Evolutionary conservation across 2,113 vertebrate species (phyloP).

Genomic region (Protomyctophum bolini): DNA sequence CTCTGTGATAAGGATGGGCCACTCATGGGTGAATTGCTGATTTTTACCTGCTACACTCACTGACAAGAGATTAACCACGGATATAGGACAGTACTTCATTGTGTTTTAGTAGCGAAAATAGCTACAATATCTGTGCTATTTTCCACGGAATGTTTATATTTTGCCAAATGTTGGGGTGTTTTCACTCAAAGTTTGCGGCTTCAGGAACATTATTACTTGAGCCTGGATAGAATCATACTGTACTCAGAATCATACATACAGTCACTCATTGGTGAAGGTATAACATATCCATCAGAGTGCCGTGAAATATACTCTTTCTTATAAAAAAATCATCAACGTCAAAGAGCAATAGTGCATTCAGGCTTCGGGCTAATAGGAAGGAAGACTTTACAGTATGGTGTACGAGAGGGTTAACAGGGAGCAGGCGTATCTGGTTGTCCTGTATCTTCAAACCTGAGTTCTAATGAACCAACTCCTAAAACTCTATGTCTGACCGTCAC

Average conservation of each 20-base stretch:
- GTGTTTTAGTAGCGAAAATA: too few relatives aligned
- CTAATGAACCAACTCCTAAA: not conserved
- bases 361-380: not conserved
- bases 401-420: not conserved
- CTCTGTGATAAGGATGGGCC: not conserved
- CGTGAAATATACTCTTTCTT: not conserved
- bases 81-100: too few relatives aligned
- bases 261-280: not conserved
- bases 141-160: too few relatives aligned
- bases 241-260: too few relatives aligned
- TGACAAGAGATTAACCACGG: too few relatives aligned
- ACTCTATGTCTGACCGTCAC: constrained; percentile 11
- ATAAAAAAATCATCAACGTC: too few relatives aligned
- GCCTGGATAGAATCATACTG: not conserved
- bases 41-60: not conserved
- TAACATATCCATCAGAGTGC: not conserved
- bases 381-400: not conserved
- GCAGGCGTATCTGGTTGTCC: not conserved
- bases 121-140: too few relatives aligned
- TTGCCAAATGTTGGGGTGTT: too few relatives aligned
- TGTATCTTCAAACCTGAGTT: constrained; percentile 2
- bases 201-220: too few relatives aligned
- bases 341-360: too few relatives aligned
- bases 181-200: too few relatives aligned
- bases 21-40: not conserved